Evolutionary conservation across 2,113 vertebrate species (phyloP).

Genomic region (Semicossyphus pulcher): DNA sequence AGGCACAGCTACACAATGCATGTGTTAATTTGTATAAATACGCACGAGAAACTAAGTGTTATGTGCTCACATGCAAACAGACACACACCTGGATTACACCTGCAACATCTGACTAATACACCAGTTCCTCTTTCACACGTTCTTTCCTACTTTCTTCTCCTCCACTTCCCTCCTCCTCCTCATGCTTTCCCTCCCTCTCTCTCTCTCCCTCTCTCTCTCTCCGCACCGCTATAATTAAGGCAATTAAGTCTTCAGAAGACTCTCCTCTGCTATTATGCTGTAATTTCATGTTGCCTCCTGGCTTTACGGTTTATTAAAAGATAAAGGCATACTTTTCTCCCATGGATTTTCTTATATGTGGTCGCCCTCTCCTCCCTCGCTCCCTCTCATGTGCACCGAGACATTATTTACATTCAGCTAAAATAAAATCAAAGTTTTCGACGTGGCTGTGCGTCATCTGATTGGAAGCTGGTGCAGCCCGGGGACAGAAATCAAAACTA

Average conservation of each 20-base stretch:
- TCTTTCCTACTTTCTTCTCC: conserved; percentile 21
- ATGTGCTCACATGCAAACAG: neutral
- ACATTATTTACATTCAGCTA: conserved; percentile 75
- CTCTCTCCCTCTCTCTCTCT: conserved; percentile 47
- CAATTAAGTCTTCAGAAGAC: conserved; percentile 85
- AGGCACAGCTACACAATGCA: neutral
- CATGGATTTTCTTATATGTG: conserved; percentile 82
- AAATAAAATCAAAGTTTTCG: conserved; percentile 63
- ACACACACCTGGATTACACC: conserved; percentile 56
- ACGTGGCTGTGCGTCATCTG: conserved; percentile 38
- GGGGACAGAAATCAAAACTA: neutral
- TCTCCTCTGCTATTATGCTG: conserved; percentile 81
- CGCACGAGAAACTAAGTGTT: neutral
- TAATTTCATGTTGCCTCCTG: conserved; percentile 87
- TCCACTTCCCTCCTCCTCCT: conserved; percentile 29
- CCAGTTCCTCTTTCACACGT: conserved; percentile 8
- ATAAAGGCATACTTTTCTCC: conserved; percentile 85
- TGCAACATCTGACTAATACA: conserved; percentile 38
- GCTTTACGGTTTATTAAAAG: conserved; percentile 86
- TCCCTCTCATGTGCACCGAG: conserved; percentile 59
- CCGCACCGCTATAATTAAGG: conserved; percentile 84
- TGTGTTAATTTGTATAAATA: neutral
- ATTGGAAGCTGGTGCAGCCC: neutral
- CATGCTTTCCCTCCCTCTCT: conserved; percentile 13
- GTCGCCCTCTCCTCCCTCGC: conserved; percentile 53